These are phyloP conservation scores for Podarcis lilfordi DNA, from an alignment of 2,797 vertebrate species.

Conservation along the genomic window DNA sequence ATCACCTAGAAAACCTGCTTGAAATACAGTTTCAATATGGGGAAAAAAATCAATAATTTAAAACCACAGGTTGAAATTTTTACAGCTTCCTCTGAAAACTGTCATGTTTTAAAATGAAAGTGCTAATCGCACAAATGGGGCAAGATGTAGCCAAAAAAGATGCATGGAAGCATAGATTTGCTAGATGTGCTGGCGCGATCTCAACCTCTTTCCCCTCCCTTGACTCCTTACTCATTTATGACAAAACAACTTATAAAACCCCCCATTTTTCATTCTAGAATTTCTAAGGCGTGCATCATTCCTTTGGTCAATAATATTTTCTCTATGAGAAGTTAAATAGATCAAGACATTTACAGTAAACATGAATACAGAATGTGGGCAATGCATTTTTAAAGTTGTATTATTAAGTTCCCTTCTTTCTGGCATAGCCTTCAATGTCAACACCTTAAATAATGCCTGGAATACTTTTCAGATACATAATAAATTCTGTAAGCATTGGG, in stretches of 20 bases:
- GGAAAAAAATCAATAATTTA: conserved; percentile 80
- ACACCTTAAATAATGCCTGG: conserved; percentile 48
- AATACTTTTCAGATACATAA: rapidly evolving
- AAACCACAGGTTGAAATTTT: conserved; percentile 82
- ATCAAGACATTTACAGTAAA: conserved; percentile 64
- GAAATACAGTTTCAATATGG: conserved; percentile 84
- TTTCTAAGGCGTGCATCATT: conserved; percentile 54
- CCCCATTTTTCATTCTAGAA: conserved; percentile 66
- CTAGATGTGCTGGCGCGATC: conserved; percentile 64
- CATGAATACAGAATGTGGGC: conserved; percentile 50
- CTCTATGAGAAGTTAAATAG: conserved; percentile 46
- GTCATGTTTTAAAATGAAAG: conserved; percentile 82
- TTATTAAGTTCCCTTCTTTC: conserved; percentile 53
- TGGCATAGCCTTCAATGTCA: conserved; percentile 29
- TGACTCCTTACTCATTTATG: conserved; percentile 57
- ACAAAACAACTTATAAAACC: conserved; percentile 76
- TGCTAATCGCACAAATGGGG: conserved; percentile 79
- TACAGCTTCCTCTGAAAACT: conserved; percentile 78
- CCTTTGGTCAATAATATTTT: conserved; percentile 54
- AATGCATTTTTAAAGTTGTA: conserved; percentile 37
- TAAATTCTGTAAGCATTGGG: not conserved
- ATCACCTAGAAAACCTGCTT: conserved; percentile 81
- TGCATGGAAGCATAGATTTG: conserved; percentile 64
- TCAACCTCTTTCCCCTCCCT: conserved; percentile 42
- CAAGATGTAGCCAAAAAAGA: conserved; percentile 74